phyloP scores from a whole-genome alignment of 2,797 vertebrate genomes.

The Orientallactaga sibirica region DNA sequence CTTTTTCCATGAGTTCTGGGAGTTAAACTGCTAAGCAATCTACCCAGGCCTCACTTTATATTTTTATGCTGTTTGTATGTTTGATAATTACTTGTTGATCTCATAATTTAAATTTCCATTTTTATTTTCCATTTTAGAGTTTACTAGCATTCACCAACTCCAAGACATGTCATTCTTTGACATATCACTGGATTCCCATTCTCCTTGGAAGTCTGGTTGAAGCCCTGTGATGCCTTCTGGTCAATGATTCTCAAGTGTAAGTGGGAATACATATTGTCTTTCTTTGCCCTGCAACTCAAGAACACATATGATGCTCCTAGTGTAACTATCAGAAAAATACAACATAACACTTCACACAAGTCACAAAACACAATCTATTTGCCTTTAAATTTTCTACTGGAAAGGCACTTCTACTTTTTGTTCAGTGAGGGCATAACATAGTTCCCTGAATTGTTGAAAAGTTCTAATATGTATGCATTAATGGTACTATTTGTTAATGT shows the following conservation, averaged over 20 bases:
- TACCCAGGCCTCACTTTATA: background rate
- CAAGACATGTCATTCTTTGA: background rate
- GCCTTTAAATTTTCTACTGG: background rate
- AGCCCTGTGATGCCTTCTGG: background rate
- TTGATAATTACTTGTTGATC: background rate
- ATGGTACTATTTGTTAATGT: background rate
- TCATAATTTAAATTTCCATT: constrained; percentile 10
- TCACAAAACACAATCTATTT: background rate
- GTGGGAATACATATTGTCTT: background rate
- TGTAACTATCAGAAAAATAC: background rate
- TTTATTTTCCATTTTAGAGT: constrained; percentile 21
- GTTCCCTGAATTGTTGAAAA: background rate
- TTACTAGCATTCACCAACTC: constrained; percentile 11
- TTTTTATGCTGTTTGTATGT: background rate
- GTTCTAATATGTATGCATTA: background rate
- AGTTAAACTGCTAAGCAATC: too few species aligned
- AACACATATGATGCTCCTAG: background rate
- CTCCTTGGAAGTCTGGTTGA: background rate
- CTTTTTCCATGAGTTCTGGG: too few species aligned
- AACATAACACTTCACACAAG: background rate
- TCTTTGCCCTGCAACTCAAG: background rate
- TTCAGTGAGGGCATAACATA: background rate
- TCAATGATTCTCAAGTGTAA: background rate
- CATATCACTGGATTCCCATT: background rate
- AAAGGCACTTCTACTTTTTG: background rate